phyloP scores from a whole-genome alignment of 2,797 vertebrate genomes.

The Tokudaia muenninki region DNA sequence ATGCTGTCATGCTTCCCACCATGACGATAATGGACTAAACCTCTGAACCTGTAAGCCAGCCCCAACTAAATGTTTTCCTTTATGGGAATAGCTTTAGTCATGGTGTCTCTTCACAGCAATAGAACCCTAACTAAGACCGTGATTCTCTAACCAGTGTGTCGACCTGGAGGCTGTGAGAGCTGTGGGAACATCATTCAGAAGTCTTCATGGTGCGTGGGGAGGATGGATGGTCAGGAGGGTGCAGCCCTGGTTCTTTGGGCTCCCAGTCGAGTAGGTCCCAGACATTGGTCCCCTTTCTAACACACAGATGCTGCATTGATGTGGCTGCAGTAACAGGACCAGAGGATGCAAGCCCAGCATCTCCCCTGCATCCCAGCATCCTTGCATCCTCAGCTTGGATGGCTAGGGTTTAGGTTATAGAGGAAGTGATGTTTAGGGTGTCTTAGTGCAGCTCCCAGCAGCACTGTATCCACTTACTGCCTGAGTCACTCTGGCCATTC shows the following conservation, averaged over 20 bases:
- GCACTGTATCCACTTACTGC: not conserved
- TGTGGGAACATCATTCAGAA: not conserved
- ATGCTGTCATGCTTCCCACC: no score
- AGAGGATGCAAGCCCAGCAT: not conserved
- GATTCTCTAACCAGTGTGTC: not conserved
- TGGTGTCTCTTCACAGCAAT: not conserved
- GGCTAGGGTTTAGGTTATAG: rapidly evolving
- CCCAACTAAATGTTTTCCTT: not conserved
- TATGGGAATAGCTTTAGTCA: not conserved
- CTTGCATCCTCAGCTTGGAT: not conserved
- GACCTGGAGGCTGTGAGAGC: not conserved
- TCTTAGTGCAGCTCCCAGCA: rapidly evolving
- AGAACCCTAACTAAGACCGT: not conserved
- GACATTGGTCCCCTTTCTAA: not conserved
- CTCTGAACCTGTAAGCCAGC: not conserved
- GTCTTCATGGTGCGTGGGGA: rapidly evolving
- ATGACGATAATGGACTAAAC: not conserved
- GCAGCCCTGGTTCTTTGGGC: not conserved
- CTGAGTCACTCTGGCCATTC: no score
- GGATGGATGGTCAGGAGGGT: not conserved
- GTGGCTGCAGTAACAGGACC: not conserved
- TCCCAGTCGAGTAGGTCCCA: not conserved
- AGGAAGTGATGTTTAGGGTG: not conserved
- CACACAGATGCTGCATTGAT: not conserved
- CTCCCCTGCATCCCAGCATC: not conserved